Evolutionary conservation across 2,113 vertebrate species (phyloP), one percentile per base, ranked within the genome.

Genomic region (Callipepla squamata): DNA sequence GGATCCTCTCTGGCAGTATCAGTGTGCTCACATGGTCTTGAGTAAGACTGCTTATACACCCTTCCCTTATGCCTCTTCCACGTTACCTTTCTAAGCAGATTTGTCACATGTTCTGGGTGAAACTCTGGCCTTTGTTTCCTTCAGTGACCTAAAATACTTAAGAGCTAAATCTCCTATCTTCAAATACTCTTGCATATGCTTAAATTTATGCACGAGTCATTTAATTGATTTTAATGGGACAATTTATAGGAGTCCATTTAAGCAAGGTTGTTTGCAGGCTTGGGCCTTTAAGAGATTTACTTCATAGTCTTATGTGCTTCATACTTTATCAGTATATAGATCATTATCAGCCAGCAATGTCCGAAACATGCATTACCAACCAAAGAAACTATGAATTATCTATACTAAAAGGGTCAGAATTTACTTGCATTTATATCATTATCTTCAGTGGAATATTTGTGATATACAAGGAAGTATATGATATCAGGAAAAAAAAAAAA

Each of bases 71-170:
- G 80, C 69, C 45, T 38, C 19, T 65, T 90, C 58, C 91, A 93
- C 89, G 48, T 92, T 96, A 90, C 77, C 78, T 95, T 97, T 94
- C 93, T 93, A 90, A 96, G 94, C 81, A 97, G 85, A 96, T 93
- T 95, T 95, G 91, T 87, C 93, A 93, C 80, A 44, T 95, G 53
- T 93, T 96, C 81, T 63, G 75, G 68, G 55, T 91, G 68, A 87
- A 90, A 85, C 36, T 36, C 47, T 70, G 78, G 84, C 92, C 91
- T 95, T 63, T 62, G 82, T 93, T 93, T 92, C 85, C 55, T 91
- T 91, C 72, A 50, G 50, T 89, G 75, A 93, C 89, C 87, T 87
- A 89, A 94, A 96, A 87, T 94, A 92, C 93, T 96, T 96, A 94
- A 90, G 36, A 94, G 58, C 53, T 90, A 95, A 93, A 93, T 94